These are phyloP conservation scores for Menidia beryllina DNA, from an alignment of 2,113 vertebrate species.

Conservation along the genomic window DNA sequence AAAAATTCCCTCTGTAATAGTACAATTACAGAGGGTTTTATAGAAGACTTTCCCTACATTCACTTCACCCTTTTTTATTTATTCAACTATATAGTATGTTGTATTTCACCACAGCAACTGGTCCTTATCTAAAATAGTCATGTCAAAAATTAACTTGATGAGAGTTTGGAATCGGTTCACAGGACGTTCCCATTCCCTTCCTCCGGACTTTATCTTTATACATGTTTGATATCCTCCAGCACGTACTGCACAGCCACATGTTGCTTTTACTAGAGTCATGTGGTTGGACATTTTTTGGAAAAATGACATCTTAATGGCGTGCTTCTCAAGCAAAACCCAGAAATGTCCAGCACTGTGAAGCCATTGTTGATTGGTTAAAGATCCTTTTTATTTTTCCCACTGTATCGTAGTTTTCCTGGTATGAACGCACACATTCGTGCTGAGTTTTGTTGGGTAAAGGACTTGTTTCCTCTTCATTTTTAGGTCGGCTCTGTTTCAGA, in stretches of 20 bases:
- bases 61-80: no score
- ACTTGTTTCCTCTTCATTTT: neutral
- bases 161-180: neutral
- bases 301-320: no score
- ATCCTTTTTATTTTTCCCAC: neutral
- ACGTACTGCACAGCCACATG: neutral
- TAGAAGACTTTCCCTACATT: no score
- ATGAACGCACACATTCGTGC: neutral
- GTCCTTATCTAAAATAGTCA: neutral
- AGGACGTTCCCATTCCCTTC: neutral
- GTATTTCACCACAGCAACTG: neutral
- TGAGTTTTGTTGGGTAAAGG: neutral
- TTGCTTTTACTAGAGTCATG: no score
- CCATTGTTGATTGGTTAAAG: no score
- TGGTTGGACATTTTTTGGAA: no score
- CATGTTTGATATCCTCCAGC: conserved; percentile 31
- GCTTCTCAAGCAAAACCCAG: no score
- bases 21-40: no score
- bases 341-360: no score
- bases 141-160: conserved; percentile 18
- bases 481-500: conserved; percentile 86
- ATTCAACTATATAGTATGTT: no score
- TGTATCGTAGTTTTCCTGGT: neutral
- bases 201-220: conserved; percentile 18
- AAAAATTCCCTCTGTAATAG: no score